Evolutionary conservation across 2,113 vertebrate genomes (phyloP).

Genomic region (Chlamydotis undulata): DNA sequence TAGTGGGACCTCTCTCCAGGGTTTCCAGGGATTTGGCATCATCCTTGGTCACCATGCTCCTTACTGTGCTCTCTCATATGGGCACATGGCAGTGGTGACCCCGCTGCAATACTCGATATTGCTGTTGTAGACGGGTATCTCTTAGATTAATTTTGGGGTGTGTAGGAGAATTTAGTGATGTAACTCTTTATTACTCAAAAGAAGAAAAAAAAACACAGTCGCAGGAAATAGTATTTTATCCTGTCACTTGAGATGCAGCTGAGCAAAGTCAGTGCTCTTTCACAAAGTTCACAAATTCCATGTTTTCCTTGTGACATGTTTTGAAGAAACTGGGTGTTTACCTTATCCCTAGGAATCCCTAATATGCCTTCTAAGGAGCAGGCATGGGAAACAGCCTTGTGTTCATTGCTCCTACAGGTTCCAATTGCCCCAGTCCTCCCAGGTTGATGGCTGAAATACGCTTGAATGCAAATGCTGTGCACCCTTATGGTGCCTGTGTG

Average conservation of each 20-base stretch:
- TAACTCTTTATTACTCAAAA: not conserved
- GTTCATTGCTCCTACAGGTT: not conserved
- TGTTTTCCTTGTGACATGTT: not conserved
- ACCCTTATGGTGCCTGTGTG: not conserved
- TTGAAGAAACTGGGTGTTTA: not conserved
- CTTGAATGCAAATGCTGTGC: not conserved
- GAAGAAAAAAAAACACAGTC: not conserved
- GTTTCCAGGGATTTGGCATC: not conserved
- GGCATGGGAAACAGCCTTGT: not conserved
- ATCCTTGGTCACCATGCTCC: not conserved
- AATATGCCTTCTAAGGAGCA: not conserved
- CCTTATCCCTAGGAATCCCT: not conserved
- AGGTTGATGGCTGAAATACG: constrained; percentile 28
- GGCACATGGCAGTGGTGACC: not conserved
- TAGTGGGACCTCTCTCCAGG: not conserved
- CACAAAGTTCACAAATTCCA: not conserved
- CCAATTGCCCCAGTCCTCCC: not conserved
- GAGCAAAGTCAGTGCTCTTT: not conserved
- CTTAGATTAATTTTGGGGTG: not conserved
- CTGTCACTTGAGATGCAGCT: not conserved
- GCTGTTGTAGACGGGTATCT: not conserved
- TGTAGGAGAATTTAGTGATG: not conserved
- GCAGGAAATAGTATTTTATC: not conserved
- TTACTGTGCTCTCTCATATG: not conserved
- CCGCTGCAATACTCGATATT: rapidly evolving